Percentiles rank a stretch among this genome's conserved stretches.
These are phyloP conservation scores for Pentalonia nigronervosa DNA, from an alignment of 1,140 invertebrate genomes.

Conservation along the genomic window DNA sequence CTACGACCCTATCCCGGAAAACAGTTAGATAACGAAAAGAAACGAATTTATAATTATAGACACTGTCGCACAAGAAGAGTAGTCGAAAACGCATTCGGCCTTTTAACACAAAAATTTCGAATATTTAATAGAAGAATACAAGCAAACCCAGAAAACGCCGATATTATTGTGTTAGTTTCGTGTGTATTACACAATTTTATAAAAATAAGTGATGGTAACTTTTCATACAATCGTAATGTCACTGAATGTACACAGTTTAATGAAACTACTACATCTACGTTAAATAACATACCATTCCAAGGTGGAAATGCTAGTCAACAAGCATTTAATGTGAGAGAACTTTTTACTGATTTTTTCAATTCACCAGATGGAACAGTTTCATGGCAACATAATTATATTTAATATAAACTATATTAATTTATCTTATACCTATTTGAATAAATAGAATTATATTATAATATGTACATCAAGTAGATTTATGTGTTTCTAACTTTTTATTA, in stretches of 20 bases:
- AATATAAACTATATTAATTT: no score
- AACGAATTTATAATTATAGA: slow-evolving; percentile 63
- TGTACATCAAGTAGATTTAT: no score
- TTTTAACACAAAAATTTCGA: slow-evolving; percentile 15
- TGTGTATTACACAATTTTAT: background rate
- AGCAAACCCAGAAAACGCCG: slow-evolving; percentile 49
- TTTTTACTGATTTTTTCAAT: background rate
- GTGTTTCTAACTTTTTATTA: no score
- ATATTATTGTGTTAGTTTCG: background rate
- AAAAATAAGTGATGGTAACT: background rate
- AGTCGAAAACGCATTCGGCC: no score
- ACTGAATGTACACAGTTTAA: no score
- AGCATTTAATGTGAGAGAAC: background rate
- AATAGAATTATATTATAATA: no score
- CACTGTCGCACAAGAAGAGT: background rate
- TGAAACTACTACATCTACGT: no score
- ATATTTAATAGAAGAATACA: slow-evolving; percentile 58
- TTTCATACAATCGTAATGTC: no score
- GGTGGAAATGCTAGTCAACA: slow-evolving; percentile 30
- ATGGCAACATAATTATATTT: slow-evolving; percentile 30
- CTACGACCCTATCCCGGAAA: slow-evolving; percentile 64
- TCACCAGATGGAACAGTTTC: slow-evolving; percentile 29
- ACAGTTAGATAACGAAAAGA: slow-evolving; percentile 55
- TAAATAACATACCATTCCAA: background rate
- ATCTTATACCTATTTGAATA: no score